These are phyloP conservation scores for Epirrita christyi DNA, from an alignment of 2,888 invertebrate species.

Conservation along the genomic window DNA sequence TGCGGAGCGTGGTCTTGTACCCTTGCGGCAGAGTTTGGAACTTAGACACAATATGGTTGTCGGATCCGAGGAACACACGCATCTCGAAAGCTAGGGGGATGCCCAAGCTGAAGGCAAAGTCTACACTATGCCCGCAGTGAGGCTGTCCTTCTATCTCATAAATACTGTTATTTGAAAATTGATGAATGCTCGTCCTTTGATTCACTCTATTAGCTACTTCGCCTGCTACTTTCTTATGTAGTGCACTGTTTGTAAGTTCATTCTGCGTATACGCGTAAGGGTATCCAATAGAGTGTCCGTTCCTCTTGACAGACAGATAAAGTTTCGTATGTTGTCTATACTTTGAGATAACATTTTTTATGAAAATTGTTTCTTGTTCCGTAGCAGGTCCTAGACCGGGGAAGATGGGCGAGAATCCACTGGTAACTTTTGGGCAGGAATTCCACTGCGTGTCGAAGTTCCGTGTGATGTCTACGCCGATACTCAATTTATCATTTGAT, in stretches of 20 bases:
- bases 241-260: conserved; percentile 24
- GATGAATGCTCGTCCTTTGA: conserved; percentile 58
- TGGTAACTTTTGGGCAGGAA: conserved; percentile 47
- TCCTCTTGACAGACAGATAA: conserved; percentile 90
- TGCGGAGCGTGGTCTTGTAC: conserved; percentile 58
- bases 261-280: conserved; percentile 84
- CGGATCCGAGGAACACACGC: conserved; percentile 67
- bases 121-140: conserved; percentile 73
- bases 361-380: conserved; percentile 86
- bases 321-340: conserved; percentile 79
- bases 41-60: conserved; percentile 55
- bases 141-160: conserved; percentile 55
- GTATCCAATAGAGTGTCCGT: conserved; percentile 87
- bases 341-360: conserved; percentile 82
- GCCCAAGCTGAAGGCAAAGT: conserved; percentile 58
- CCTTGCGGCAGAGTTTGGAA: conserved; percentile 67
- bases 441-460: conserved; percentile 69
- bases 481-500: conserved; percentile 44
- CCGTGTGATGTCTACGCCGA: conserved; percentile 68
- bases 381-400: conserved; percentile 85
- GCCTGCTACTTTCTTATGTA: conserved; percentile 50
- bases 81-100: conserved; percentile 64
- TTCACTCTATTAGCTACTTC: conserved; percentile 63
- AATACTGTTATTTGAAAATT: conserved; percentile 62
- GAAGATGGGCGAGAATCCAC: conserved; percentile 65